These are phyloP conservation scores for Hydractinia symbiolongicarpus DNA, from an alignment of 30 jellyfish, hydroid and myxozoan genomes.

Conservation along the genomic window DNA sequence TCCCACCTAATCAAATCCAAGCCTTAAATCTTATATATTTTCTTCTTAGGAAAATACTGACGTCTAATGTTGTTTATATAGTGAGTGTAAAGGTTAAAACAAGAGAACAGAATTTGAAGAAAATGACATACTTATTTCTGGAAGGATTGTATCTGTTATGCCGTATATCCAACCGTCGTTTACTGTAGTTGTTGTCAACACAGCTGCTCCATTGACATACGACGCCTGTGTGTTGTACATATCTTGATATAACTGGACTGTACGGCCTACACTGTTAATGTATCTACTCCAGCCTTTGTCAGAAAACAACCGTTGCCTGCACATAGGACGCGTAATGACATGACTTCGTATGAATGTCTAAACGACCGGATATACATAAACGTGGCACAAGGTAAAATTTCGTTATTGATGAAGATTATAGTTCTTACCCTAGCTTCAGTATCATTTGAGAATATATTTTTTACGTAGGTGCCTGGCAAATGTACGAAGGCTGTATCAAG, in stretches of 20 bases:
- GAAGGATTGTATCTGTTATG: neutral
- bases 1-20: too few species aligned
- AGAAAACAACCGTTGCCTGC: constrained; percentile 20
- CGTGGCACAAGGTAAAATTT: neutral
- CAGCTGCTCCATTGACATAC: constrained; percentile 8
- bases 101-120: neutral
- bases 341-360: constrained; percentile 26
- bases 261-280: constrained; percentile 1
- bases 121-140: constrained; percentile 13
- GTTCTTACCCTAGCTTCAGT: constrained; percentile 16
- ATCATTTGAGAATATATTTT: constrained; percentile 3
- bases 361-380: neutral
- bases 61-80: too few species aligned
- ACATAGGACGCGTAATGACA: constrained; percentile 22
- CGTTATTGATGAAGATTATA: neutral
- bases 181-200: constrained; percentile 9
- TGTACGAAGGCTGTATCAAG: constrained; percentile 13
- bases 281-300: neutral
- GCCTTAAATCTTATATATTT: too few species aligned
- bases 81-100: too few species aligned
- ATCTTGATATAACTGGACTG: constrained; percentile 21
- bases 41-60: too few species aligned
- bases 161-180: constrained; percentile 17
- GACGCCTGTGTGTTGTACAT: constrained; percentile 4
- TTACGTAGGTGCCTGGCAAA: constrained; percentile 15